These are phyloP conservation scores for Ochropleura plecta DNA, from an alignment of 2,888 invertebrate species.

Conservation along the genomic window DNA sequence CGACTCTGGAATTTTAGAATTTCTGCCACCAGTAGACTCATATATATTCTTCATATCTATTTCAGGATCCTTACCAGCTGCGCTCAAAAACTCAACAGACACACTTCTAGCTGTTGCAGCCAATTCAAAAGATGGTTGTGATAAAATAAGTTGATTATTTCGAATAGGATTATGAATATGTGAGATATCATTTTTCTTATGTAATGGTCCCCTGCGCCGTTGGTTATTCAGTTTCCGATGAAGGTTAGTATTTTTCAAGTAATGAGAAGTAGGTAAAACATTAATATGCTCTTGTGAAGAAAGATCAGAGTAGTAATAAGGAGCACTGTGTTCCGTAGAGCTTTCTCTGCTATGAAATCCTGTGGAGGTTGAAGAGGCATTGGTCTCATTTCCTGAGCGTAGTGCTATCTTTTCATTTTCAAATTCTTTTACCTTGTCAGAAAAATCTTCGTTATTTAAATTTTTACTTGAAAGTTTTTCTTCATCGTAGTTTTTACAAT, in stretches of 20 bases:
- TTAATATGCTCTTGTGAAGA: slow-evolving; percentile 90
- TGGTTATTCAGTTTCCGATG: slow-evolving; percentile 93
- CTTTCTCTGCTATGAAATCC: slow-evolving; percentile 92
- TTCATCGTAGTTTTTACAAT: slow-evolving; percentile 85
- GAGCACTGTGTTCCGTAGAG: slow-evolving; percentile 93
- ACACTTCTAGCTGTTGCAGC: slow-evolving; percentile 91
- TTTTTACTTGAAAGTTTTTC: slow-evolving; percentile 84
- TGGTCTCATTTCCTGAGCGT: slow-evolving; percentile 78
- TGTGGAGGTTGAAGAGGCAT: slow-evolving; percentile 82
- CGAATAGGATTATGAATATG: slow-evolving; percentile 94
- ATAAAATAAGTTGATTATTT: slow-evolving; percentile 79
- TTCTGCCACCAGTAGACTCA: slow-evolving; percentile 92
- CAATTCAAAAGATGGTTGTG: slow-evolving; percentile 87
- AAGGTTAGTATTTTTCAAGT: slow-evolving; percentile 87
- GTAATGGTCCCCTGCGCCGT: slow-evolving; percentile 91
- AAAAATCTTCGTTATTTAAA: slow-evolving; percentile 81
- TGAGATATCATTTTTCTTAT: slow-evolving; percentile 92
- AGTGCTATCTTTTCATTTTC: slow-evolving; percentile 83
- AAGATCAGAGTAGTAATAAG: slow-evolving; percentile 96
- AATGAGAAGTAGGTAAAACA: slow-evolving; percentile 84
- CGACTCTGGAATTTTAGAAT: slow-evolving; percentile 90
- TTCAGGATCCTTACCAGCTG: slow-evolving; percentile 92
- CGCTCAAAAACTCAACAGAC: slow-evolving; percentile 92
- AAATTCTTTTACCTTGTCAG: slow-evolving; percentile 88
- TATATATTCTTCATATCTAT: slow-evolving; percentile 94